These are phyloP conservation scores for Guaruba guarouba DNA, from an alignment of 2,113 vertebrate species.

Conservation along the genomic window DNA sequence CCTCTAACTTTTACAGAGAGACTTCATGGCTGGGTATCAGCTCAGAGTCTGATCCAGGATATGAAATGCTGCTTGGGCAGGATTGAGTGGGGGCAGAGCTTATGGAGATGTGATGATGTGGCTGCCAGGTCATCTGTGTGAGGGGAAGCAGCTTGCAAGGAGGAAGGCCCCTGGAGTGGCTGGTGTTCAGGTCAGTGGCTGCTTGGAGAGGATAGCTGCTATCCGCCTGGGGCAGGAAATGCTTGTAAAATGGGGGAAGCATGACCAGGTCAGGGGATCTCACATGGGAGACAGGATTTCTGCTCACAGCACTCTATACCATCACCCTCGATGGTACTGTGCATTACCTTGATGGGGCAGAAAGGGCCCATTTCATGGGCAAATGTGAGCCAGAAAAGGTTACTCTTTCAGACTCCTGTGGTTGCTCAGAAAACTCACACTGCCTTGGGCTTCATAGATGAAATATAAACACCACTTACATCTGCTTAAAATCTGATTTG, in stretches of 20 bases:
- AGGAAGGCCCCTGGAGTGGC: fast-evolving
- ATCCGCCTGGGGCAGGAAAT: not conserved
- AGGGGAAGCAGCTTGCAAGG: not conserved
- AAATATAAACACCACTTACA: constrained; percentile 33
- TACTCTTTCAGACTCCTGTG: not conserved
- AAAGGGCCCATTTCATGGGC: not conserved
- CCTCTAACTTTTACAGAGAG: not conserved
- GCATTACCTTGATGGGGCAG: fast-evolving
- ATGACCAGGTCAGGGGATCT: not conserved
- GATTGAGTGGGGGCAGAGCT: not conserved
- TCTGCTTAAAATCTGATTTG: constrained; percentile 41
- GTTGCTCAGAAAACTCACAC: not conserved
- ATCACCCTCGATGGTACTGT: not conserved
- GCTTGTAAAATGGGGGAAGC: not conserved
- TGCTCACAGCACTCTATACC: not conserved
- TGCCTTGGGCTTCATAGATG: not conserved
- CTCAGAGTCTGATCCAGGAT: fast-evolving
- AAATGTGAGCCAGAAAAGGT: not conserved
- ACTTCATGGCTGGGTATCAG: not conserved
- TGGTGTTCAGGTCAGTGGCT: not conserved
- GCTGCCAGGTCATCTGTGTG: not conserved
- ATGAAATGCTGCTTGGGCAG: not conserved
- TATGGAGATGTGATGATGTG: fast-evolving
- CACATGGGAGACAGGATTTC: not conserved
- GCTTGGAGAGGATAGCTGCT: not conserved